These are phyloP conservation scores for Acrocephalus arundinaceus DNA, from an alignment of 2,113 vertebrate genomes.

Conservation along the genomic window DNA sequence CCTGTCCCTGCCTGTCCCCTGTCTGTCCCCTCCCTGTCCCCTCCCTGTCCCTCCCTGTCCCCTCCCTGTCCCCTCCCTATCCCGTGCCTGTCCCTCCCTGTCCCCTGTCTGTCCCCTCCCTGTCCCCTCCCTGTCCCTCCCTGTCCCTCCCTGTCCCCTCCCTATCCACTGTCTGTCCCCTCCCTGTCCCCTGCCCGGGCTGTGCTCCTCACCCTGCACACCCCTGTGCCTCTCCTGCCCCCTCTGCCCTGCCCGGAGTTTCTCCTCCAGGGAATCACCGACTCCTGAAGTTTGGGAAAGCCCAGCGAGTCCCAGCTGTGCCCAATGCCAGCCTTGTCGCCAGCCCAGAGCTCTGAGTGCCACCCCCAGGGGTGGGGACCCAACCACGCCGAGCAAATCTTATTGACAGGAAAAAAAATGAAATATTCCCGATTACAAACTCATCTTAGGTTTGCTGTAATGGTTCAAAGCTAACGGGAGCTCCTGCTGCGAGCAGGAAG, in stretches of 20 bases:
- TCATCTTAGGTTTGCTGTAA: neutral
- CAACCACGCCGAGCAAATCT: neutral
- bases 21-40: no score
- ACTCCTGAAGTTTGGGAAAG: neutral
- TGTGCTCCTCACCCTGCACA: neutral
- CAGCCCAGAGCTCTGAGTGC: neutral
- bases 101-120: no score
- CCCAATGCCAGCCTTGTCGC: rapidly evolving
- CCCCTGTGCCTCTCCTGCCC: neutral
- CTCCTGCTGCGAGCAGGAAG: neutral
- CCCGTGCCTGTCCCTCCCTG: no score
- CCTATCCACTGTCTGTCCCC: no score
- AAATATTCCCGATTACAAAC: neutral
- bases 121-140: no score
- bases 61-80: no score
- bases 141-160: no score
- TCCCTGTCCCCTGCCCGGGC: neutral
- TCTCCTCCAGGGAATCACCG: neutral
- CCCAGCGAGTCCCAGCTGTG: neutral
- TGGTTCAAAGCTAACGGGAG: neutral
- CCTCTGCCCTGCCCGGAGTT: rapidly evolving
- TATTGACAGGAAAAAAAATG: neutral
- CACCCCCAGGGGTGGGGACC: neutral
- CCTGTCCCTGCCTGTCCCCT: neutral
- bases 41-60: no score